Base-by-base conservation (phyloP, 2,113 vertebrate species). In the Leptobrachium leishanense region DNA sequence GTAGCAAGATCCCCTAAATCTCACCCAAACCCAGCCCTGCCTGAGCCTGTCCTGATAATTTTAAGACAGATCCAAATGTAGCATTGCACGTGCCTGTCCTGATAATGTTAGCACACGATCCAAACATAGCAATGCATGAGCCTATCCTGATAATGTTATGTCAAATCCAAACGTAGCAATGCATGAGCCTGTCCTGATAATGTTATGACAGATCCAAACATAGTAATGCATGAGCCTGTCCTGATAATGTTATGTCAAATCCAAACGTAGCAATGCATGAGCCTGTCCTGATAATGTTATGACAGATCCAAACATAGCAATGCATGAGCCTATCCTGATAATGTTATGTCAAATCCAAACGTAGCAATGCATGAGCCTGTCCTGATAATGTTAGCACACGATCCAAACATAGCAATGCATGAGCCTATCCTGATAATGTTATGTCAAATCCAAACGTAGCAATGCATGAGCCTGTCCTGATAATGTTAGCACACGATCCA, bases 391-490 rank as follows among this genome's bases (percentile, higher is more conserved):
- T 13, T 5, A 3, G 2, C 0, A 5, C 62, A 64, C 15, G 8
- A 64, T 64, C 7, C 31, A 64, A 6, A 64, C 4, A 1, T 20
- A 31, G n/a, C n/a, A 20, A 42, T 69, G 67, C 20, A 2, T 1
- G 43, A 46, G 39, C 67, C 67, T 44, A 2, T 46, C 43, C 67
- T 44, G 67, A 46, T 46, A 46, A 3, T 46, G 8, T 50, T 13
- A 42, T 6, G 13, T 69, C 67, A 69, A 1, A 20, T 69, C 67
- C 10, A 44, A 3, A 69, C 43, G 11, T n/a, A 20, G 6, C 12
- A 15, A 40, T 43, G 54, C 20, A 39, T 65, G 59, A 75, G 20
- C 62, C 74, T 11, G 39, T 67, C 43, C 63, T 76, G 59, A 55
- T 67, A 67, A 53, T 41, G 41, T 15, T 8, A 8, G 1, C 2